phyloP scores from a whole-genome alignment of 2,797 vertebrate species.

The Eurystomus glaucurus region DNA sequence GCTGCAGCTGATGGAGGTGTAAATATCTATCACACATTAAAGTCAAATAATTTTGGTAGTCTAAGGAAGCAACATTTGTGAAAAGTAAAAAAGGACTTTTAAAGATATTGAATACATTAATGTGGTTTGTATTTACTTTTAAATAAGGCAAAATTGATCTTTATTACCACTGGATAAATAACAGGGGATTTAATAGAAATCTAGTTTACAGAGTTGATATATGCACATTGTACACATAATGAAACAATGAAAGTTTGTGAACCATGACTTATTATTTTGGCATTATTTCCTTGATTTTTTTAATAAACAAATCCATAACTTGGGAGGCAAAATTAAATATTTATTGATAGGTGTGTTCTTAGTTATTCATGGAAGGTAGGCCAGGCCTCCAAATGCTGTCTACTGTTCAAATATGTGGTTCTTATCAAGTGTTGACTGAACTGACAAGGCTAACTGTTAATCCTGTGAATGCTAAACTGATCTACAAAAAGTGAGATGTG shows the following conservation, averaged over 20 bases:
- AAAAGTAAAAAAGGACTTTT: neutral
- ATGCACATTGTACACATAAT: neutral
- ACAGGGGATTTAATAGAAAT: neutral
- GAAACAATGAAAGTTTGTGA: neutral
- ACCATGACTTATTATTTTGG: neutral
- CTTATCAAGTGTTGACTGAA: neutral
- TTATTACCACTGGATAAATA: neutral
- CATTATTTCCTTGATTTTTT: neutral
- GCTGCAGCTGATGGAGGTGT: neutral
- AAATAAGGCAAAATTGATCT: neutral
- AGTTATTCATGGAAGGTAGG: neutral
- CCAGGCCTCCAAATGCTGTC: neutral
- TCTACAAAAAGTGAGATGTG: rapidly evolving
- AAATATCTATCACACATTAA: neutral
- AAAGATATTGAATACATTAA: neutral
- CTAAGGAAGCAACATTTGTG: neutral
- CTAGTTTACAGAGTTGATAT: neutral
- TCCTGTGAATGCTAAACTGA: neutral
- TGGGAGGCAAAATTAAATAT: neutral
- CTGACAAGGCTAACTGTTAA: neutral
- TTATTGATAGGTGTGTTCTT: neutral
- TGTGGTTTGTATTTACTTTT: conserved; percentile 7
- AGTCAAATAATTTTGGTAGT: neutral
- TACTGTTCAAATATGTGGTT: neutral
- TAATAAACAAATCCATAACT: neutral